Conservation (phyloP, 2,113 vertebrate species). For the Dicentrarchus labrax region DNA sequence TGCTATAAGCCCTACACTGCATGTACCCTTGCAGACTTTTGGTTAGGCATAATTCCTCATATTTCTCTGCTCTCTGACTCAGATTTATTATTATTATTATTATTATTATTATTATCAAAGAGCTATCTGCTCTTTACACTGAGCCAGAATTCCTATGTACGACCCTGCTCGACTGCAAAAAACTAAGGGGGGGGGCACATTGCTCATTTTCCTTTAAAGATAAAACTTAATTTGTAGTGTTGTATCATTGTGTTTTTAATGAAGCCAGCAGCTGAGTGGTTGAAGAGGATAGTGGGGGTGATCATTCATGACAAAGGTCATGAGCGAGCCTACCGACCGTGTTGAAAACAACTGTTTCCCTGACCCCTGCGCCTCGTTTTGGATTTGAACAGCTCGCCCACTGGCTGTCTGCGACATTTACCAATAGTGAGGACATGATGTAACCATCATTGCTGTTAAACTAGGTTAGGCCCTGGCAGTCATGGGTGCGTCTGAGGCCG, state of each 20-base stretch:
- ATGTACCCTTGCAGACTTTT: background rate
- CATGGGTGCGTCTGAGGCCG: conserved; percentile 1
- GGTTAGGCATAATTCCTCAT: background rate
- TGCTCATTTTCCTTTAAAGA: background rate
- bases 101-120: no score
- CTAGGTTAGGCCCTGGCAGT: conserved; percentile 44
- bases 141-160: background rate
- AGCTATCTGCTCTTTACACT: conserved; percentile 1
- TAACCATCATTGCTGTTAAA: conserved; percentile 60
- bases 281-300: background rate
- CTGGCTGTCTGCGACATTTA: conserved; percentile 65
- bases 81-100: no score
- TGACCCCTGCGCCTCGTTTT: conserved; percentile 25
- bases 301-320: background rate
- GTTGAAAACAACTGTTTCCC: conserved; percentile 34
- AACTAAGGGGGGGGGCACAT: background rate
- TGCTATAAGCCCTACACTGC: background rate
- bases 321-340: background rate
- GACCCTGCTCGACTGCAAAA: background rate
- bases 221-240: background rate
- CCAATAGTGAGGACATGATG: conserved; percentile 62
- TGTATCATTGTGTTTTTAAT: background rate
- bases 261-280: background rate
- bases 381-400: conserved; percentile 42
- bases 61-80: background rate